Percentiles rank a stretch among this genome's conserved stretches.
phyloP scores from a whole-genome alignment of 1,140 invertebrate species.

The Nasonia vitripennis region DNA sequence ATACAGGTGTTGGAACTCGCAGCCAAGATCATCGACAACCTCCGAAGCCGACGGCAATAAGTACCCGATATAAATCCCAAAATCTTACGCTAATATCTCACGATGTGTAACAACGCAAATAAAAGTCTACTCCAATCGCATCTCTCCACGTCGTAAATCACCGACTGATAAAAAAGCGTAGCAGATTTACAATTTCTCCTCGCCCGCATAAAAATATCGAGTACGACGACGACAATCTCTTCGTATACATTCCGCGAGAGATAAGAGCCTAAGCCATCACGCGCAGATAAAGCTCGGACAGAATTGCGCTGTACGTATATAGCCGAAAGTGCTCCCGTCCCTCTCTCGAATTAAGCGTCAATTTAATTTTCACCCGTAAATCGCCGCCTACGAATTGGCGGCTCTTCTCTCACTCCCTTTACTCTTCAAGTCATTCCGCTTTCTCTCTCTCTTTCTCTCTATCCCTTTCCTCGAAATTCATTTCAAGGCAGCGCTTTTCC shows the following conservation, averaged over 20 bases:
- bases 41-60: not conserved
- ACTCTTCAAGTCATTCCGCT: not conserved
- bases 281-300: not conserved
- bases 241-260: not conserved
- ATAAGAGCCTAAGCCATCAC: not conserved
- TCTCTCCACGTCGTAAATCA: not conserved
- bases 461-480: constrained; percentile 54
- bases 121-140: not conserved
- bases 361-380: constrained; percentile 46
- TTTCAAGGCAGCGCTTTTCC: constrained; percentile 47
- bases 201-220: not conserved
- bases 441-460: not conserved
- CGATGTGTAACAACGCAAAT: not conserved
- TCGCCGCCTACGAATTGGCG: constrained; percentile 7
- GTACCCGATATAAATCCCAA: too few species aligned
- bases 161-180: not conserved
- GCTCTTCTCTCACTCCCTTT: not conserved
- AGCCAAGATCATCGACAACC: not conserved
- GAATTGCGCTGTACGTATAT: not conserved
- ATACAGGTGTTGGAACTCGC: not conserved
- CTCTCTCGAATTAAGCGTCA: constrained; percentile 18
- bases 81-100: not conserved
- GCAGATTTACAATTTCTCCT: not conserved
- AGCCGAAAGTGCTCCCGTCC: not conserved
- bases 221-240: not conserved